Percentiles rank a stretch among this genome's conserved stretches.
phyloP scores from a whole-genome alignment of 2,888 invertebrate genomes.

The Craniophora ligustri region DNA sequence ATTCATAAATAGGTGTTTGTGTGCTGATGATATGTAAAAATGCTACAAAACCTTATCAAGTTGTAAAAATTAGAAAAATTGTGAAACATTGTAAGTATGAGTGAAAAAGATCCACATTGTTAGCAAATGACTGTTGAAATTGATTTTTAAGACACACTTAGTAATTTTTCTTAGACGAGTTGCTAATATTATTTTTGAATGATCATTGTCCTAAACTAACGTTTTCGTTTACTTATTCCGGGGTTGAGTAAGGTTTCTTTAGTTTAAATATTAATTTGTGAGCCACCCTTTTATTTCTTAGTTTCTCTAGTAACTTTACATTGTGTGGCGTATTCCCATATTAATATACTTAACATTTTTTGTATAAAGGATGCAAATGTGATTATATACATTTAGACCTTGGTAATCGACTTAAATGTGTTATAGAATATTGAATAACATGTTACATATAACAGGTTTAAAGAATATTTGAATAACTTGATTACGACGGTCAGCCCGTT shows the following conservation, averaged over 20 bases:
- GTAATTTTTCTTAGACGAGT: neutral
- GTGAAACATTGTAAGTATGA: conserved; percentile 62
- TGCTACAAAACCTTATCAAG: conserved; percentile 51
- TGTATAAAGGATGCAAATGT: no score
- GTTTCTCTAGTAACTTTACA: neutral
- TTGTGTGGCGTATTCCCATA: conserved; percentile 3
- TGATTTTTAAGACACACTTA: conserved; percentile 32
- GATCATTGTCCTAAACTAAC: neutral
- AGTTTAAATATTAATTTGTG: neutral
- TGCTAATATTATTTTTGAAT: neutral
- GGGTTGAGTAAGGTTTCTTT: neutral
- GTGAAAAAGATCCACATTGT: conserved; percentile 35
- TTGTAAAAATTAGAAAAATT: conserved; percentile 53
- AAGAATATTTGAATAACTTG: no score
- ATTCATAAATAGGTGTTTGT: conserved; percentile 62
- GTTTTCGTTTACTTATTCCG: neutral
- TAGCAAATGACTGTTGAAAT: conserved; percentile 44
- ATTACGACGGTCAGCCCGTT: no score
- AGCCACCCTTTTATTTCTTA: neutral
- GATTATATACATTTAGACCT: neutral
- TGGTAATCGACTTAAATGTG: no score
- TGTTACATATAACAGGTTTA: no score
- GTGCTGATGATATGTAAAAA: conserved; percentile 55
- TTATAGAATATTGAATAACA: no score
- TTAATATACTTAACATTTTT: no score